Conservation (phyloP, 2,113 vertebrate species). For the Perca fluviatilis region DNA sequence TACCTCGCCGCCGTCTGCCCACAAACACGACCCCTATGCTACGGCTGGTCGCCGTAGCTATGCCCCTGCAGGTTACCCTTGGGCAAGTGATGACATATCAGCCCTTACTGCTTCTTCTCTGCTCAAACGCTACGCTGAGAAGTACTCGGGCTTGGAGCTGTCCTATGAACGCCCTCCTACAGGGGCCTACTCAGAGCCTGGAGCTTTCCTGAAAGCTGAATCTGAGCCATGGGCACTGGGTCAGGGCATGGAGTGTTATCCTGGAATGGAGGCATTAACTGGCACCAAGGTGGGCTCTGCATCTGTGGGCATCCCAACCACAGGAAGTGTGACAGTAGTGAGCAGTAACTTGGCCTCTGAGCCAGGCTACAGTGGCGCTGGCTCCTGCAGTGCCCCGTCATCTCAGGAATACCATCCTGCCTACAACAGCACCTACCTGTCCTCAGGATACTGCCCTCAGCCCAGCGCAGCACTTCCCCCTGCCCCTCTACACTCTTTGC, state of each 20-base stretch:
- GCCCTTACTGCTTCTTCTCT: slow-evolving; percentile 95
- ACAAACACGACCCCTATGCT: slow-evolving; percentile 91
- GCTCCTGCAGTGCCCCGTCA: slow-evolving; percentile 67
- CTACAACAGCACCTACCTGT: slow-evolving; percentile 90
- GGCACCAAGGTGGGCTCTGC: slow-evolving; percentile 84
- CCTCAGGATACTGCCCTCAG: slow-evolving; percentile 90
- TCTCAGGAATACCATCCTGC: slow-evolving; percentile 91
- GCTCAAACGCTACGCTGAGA: slow-evolving; percentile 96
- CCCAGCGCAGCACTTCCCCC: slow-evolving; percentile 83
- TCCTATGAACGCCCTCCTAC: slow-evolving; percentile 87
- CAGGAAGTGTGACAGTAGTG: slow-evolving; percentile 86
- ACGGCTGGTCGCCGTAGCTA: slow-evolving; percentile 88
- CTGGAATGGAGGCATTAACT: slow-evolving; percentile 88
- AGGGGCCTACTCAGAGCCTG: slow-evolving; percentile 82
- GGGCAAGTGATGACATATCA: slow-evolving; percentile 96
- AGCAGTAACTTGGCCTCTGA: slow-evolving; percentile 81
- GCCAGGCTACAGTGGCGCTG: slow-evolving; percentile 81
- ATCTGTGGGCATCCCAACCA: slow-evolving; percentile 81
- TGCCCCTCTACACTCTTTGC: slow-evolving; percentile 77
- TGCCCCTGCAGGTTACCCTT: slow-evolving; percentile 88
- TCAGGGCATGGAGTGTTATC: slow-evolving; percentile 85
- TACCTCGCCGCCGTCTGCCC: slow-evolving; percentile 90
- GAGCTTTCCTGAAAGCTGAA: slow-evolving; percentile 89
- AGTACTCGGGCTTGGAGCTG: slow-evolving; percentile 92
- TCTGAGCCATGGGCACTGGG: slow-evolving; percentile 89